Base-by-base conservation (phyloP, 2,797 vertebrate species). In the Anguilla marmorata region DNA sequence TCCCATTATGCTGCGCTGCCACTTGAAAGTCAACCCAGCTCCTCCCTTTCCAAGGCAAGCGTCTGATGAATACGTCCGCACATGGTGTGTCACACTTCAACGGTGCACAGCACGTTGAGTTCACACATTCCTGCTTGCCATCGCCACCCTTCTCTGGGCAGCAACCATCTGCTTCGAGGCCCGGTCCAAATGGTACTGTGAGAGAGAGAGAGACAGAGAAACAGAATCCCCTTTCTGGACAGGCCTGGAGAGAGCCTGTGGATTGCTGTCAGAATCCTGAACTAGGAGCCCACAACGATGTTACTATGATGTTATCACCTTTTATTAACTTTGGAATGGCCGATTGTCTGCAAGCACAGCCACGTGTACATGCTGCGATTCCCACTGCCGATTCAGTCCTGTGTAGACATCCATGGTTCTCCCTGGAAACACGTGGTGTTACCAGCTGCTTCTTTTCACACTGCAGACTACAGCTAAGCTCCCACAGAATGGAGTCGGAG, bases 91-190 rank as follows among this genome's bases (percentile, higher is more conserved):
- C 12, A 33, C 72, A 74, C 37, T n/a, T 45, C 19, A 5, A 37
- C 14, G 16, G 37, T 76, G 33, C 33, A 33, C 87, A 91, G 92
- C 79, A 89, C 90, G 89, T 82, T 50, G 86, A 89, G 89, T 92
- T 92, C 87, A 91, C 92, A 90, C 92, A 92, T 93, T 94, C 91
- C 91, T 92, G 92, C 89, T 94, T 60, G 45, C 86, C 89, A 86
- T 33, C 63, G 83, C 91, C 89, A 88, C 91, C 93, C 92, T 94
- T 90, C 92, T 94, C 93, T 91, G 89, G 90, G 92, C 94, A 93
- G 94, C 94, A 87, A 83, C 94, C 96, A 96, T 96, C 96, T 96
- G 95, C 93, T 96, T 94, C 87, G 93, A 92, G 93, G 94, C 91
- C 90, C 92, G 92, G 93, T 94, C 94, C 95, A 95, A 95, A 95